Evolutionary conservation across 92 coral and sea anemone species (phyloP).

Genomic region (Blastomussa wellsi): DNA sequence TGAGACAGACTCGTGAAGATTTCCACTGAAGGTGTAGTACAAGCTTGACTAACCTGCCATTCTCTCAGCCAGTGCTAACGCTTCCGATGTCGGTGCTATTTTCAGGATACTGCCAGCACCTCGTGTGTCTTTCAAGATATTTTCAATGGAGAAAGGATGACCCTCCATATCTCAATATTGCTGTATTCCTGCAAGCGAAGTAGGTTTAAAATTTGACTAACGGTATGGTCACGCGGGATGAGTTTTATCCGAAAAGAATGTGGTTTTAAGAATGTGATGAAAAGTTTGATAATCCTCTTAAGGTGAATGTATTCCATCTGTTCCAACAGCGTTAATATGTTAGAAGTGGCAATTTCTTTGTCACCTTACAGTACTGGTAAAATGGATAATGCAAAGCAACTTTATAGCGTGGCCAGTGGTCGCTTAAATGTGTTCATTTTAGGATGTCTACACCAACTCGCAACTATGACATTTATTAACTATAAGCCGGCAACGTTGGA

Average conservation of each 20-base stretch:
- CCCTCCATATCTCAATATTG: slow-evolving; percentile 29
- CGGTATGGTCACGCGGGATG: background rate
- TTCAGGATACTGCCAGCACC: slow-evolving; percentile 43
- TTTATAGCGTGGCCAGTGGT: background rate
- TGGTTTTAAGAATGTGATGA: slow-evolving; percentile 20
- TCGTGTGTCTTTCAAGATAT: slow-evolving; percentile 83
- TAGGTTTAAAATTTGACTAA: background rate
- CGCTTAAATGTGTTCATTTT: background rate
- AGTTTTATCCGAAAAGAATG: slow-evolving; percentile 21
- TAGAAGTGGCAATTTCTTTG: slow-evolving; percentile 10
- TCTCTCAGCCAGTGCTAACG: slow-evolving; percentile 80
- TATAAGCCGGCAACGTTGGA: background rate
- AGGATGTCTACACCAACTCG: background rate
- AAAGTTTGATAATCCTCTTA: slow-evolving; percentile 31
- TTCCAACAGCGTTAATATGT: slow-evolving; percentile 8
- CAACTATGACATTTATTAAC: background rate
- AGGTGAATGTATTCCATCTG: slow-evolving; percentile 11
- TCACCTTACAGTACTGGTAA: background rate
- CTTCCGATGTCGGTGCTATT: slow-evolving; percentile 72
- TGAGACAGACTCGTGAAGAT: background rate
- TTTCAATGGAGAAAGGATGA: slow-evolving; percentile 77
- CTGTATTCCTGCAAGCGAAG: slow-evolving; percentile 7
- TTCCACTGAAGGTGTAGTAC: background rate
- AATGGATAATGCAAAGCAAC: background rate
- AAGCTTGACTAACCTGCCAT: slow-evolving; percentile 60